Base-by-base conservation (phyloP, 2,113 vertebrate species). In the Chloropsis hardwickii region DNA sequence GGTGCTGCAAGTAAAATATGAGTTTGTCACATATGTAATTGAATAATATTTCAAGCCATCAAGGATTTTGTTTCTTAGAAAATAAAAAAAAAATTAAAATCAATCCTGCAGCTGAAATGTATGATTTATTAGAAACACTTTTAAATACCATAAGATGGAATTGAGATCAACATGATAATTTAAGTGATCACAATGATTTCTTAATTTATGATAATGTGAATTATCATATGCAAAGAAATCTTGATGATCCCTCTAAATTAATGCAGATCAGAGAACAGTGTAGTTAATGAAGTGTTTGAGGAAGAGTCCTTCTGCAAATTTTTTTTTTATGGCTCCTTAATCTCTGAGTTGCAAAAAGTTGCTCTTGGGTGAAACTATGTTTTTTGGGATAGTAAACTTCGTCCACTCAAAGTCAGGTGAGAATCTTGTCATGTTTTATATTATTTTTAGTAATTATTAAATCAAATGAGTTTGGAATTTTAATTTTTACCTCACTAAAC, bases 261-360 rank as follows among this genome's bases (percentile, higher is more conserved):
- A 90, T 84, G 86, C 77, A 74, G 58, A 81, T 90, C 64, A 89
- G 90, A 73, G 51, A 80, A 74, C 19, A 86, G 65, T 45, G 61
- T 60, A 86, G 86, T 90, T 97, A 96, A 95, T 92, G 51, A 92
- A 83, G 65, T 87, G 71, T 94, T 96, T 95, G 95, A 96, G 93
- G 73, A 90, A 74, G 64, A 86, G 22, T 77, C 54, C 19, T 89
- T 97, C 62, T 92, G 92, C 84, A 96, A 82, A 91, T 80, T 97
- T 54, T 83, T 61, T 18, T 67, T 69, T 20, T 64, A 27, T 50
- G 73, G 58, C 85, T 80, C 83, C 81, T 85, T 87, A 77, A 92
- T 91, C 93, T 96, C 82, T 83, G 64, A 70, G 45, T 72, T 33
- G 29, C 53, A 74, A 18, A 39, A 90, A 61, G 29, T 79, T 95